phyloP scores from a whole-genome alignment of 2,797 vertebrate genomes.

The Catamblyrhynchus diadema region DNA sequence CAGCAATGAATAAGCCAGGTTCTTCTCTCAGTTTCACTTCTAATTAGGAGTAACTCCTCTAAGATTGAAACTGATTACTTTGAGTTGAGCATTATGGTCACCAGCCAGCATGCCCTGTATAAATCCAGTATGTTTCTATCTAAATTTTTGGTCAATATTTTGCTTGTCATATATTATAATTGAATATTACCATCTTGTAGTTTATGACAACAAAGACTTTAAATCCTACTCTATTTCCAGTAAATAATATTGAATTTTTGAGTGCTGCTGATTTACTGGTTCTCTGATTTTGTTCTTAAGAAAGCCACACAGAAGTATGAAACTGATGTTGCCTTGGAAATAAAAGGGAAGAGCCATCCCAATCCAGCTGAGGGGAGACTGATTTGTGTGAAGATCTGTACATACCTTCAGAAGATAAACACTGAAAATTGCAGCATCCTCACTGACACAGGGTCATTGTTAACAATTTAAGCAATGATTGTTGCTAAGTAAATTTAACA shows the following conservation, averaged over 20 bases:
- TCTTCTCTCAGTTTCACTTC: not conserved
- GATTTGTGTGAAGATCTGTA: not conserved
- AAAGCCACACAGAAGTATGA: not conserved
- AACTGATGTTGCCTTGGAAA: not conserved
- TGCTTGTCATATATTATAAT: not conserved
- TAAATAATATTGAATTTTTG: not conserved
- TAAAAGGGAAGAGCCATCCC: not conserved
- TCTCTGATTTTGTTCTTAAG: not conserved
- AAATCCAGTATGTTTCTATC: not conserved
- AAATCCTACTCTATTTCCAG: not conserved
- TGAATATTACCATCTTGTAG: not conserved
- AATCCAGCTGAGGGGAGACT: not conserved
- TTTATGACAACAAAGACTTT: not conserved
- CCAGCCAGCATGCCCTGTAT: not conserved
- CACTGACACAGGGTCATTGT: fast-evolving
- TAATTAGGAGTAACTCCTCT: not conserved
- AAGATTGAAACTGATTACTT: not conserved
- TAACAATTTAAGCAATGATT: not conserved
- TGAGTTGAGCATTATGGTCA: not conserved
- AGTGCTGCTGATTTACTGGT: not conserved
- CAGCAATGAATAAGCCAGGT: not conserved
- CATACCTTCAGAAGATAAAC: not conserved
- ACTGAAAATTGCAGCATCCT: not conserved
- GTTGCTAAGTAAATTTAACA: not conserved
- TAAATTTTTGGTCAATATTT: not conserved